These are phyloP conservation scores for Pangasius djambal DNA, from an alignment of 2,797 vertebrate genomes.

Conservation along the genomic window DNA sequence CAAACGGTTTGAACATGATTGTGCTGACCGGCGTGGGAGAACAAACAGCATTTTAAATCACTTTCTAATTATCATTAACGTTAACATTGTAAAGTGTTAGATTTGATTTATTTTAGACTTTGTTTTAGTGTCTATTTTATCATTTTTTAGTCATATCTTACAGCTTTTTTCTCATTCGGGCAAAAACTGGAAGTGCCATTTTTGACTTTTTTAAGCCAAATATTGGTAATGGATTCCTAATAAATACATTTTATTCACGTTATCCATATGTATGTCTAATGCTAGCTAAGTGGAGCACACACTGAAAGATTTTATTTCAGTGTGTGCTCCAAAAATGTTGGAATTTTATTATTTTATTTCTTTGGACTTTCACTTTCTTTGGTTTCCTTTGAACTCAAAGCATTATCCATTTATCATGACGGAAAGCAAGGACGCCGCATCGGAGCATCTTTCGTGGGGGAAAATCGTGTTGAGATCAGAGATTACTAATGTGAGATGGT, in stretches of 20 bases:
- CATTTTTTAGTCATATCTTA: background rate
- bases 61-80: background rate
- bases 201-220: background rate
- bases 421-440: background rate
- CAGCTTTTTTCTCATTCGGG: background rate
- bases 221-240: background rate
- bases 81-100: background rate
- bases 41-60: background rate
- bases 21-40: background rate
- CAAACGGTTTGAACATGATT: background rate
- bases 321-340: no score
- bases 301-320: background rate
- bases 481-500: background rate
- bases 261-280: background rate
- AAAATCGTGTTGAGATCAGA: no score
- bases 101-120: background rate
- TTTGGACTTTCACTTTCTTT: no score
- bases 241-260: background rate
- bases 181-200: background rate
- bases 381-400: background rate
- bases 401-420: background rate
- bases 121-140: background rate
- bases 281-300: background rate
- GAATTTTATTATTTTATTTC: no score
- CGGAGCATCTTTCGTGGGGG: background rate